Evolutionary conservation across 1,140 invertebrate species (phyloP).

Genomic region (Drosophila sproati): DNA sequence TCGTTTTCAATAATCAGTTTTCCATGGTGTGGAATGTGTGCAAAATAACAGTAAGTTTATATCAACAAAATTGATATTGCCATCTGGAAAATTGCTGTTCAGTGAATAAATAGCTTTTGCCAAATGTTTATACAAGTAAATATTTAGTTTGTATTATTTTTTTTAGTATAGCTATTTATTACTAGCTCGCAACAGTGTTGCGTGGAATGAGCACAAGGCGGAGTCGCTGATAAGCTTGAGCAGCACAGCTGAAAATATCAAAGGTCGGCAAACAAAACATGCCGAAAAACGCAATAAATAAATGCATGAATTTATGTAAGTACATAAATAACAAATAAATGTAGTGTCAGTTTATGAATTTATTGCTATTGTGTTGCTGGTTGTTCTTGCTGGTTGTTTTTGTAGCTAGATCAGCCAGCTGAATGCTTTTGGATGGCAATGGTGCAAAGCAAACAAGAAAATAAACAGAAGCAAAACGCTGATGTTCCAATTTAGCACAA

Average conservation of each 20-base stretch:
- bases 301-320: background rate
- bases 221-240: constrained; percentile 5
- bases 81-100: too few relatives aligned
- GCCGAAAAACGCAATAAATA: background rate
- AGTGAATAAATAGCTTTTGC: too few relatives aligned
- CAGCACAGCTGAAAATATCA: constrained; percentile 1
- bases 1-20: too few relatives aligned
- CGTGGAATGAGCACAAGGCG: background rate
- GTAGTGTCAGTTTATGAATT: constrained; percentile 5
- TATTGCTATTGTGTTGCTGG: constrained; percentile 3
- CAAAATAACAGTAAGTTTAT: too few relatives aligned
- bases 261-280: background rate
- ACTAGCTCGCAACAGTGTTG: background rate
- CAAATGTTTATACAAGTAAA: too few relatives aligned
- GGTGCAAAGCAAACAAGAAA: constrained; percentile 54
- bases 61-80: too few relatives aligned
- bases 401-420: background rate
- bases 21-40: too few relatives aligned
- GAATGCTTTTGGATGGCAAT: constrained; percentile 15
- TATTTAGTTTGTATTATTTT: background rate
- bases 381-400: constrained; percentile 24
- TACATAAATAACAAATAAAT: background rate
- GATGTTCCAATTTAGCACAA: constrained; percentile 82
- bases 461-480: constrained; percentile 80
- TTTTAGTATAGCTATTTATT: background rate